Conservation (phyloP, 2,797 vertebrate genomes). For the Lagorchestes hirsutus region DNA sequence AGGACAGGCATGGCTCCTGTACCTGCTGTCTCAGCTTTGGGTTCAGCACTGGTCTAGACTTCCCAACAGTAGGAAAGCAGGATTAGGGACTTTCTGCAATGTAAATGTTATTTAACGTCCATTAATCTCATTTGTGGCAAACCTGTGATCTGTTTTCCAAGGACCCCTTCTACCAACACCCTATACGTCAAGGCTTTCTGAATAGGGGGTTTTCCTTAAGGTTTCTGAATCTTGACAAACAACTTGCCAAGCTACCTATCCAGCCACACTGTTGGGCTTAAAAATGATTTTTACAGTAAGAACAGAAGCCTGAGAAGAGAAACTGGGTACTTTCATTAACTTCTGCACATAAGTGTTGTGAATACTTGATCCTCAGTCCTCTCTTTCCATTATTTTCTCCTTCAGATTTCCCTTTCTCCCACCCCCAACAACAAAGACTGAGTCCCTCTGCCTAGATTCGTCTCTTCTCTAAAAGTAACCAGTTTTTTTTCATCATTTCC, state of each 20-base stretch:
- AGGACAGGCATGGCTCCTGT: no score
- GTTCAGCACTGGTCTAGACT: background rate
- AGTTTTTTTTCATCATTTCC: no score
- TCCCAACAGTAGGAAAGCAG: constrained; percentile 47
- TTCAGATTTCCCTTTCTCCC: background rate
- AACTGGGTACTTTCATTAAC: constrained; percentile 6
- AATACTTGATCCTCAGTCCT: background rate
- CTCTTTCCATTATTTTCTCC: background rate
- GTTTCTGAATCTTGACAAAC: constrained; percentile 74
- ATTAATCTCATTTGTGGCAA: constrained; percentile 76
- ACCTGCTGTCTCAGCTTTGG: no score
- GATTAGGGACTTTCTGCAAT: constrained; percentile 78
- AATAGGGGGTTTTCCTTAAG: constrained; percentile 71
- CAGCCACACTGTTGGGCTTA: constrained; percentile 65
- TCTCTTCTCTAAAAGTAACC: background rate
- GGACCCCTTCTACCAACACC: constrained; percentile 57
- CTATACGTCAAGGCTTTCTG: constrained; percentile 80
- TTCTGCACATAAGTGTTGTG: constrained; percentile 6
- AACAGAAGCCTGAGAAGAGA: constrained; percentile 64
- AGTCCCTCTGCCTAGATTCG: background rate
- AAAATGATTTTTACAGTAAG: constrained; percentile 65
- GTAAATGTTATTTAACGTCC: constrained; percentile 79
- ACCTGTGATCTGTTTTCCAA: constrained; percentile 77
- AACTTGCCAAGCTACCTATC: constrained; percentile 78
- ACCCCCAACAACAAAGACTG: background rate